A percentile compares a stretch with the other conserved stretches of the same genome.
phyloP scores from a whole-genome alignment of 92 coral and sea anemone genomes.

The Palythoa caribaeorum region DNA sequence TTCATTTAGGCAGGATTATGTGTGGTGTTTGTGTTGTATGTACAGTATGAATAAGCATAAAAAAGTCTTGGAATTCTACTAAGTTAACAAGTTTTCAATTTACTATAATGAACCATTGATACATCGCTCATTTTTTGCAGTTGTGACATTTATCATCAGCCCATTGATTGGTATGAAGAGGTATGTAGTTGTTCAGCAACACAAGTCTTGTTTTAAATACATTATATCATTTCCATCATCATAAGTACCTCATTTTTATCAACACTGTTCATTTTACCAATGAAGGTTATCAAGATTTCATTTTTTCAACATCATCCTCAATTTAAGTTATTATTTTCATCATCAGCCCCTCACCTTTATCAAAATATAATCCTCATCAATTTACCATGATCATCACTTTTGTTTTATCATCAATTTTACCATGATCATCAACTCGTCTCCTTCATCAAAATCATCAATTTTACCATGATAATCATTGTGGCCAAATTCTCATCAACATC shows the following conservation, averaged over 20 bases:
- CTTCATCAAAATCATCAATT: too few relatives aligned
- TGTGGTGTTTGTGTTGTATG: too few relatives aligned
- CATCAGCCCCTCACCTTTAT: background rate
- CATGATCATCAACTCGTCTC: too few relatives aligned
- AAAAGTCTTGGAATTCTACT: too few relatives aligned
- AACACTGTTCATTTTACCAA: background rate
- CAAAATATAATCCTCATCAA: background rate
- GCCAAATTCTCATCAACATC: too few relatives aligned
- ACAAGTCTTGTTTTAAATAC: background rate
- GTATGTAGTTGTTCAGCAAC: constrained; percentile 46
- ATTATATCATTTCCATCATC: background rate
- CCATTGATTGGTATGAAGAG: constrained; percentile 99
- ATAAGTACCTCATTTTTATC: background rate
- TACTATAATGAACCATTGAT: background rate
- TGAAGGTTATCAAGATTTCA: background rate
- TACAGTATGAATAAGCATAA: too few relatives aligned
- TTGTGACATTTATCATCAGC: constrained; percentile 93
- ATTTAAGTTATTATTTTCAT: background rate
- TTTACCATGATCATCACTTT: background rate
- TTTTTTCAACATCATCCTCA: background rate
- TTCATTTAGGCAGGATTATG: too few relatives aligned
- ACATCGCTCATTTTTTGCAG: constrained; percentile 7
- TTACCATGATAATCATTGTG: too few relatives aligned
- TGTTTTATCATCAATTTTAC: too few relatives aligned
- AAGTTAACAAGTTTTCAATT: background rate